These are phyloP conservation scores for Mirza zaza DNA, from an alignment of 2,113 vertebrate species.

Conservation along the genomic window DNA sequence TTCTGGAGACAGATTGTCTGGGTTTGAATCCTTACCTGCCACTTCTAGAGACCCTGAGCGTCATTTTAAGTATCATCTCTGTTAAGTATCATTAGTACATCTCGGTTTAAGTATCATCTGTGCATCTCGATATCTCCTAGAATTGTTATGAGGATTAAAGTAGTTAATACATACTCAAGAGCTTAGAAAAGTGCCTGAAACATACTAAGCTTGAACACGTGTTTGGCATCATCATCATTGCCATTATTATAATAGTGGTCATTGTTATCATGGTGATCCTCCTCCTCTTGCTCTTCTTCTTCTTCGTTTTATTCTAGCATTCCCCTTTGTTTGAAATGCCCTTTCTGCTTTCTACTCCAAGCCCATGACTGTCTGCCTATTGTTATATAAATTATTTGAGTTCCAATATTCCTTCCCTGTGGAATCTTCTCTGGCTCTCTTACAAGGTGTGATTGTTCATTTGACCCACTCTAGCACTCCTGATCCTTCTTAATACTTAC, in stretches of 20 bases:
- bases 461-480: background rate
- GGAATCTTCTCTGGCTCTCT: background rate
- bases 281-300: rapidly evolving
- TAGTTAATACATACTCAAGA: too few species aligned
- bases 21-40: background rate
- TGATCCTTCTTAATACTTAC: background rate
- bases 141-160: background rate
- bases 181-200: background rate
- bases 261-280: background rate
- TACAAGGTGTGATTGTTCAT: background rate
- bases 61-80: background rate
- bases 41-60: background rate
- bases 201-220: background rate
- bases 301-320: background rate
- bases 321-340: background rate
- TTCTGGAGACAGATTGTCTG: background rate
- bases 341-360: background rate
- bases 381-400: background rate
- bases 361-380: too few species aligned
- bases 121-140: background rate
- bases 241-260: background rate
- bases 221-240: background rate
- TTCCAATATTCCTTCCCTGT: background rate
- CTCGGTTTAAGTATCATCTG: background rate
- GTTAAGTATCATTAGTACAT: background rate